phyloP scores from a whole-genome alignment of 2,888 invertebrate genomes.

The Kuschelorhynchus macadamiae region DNA sequence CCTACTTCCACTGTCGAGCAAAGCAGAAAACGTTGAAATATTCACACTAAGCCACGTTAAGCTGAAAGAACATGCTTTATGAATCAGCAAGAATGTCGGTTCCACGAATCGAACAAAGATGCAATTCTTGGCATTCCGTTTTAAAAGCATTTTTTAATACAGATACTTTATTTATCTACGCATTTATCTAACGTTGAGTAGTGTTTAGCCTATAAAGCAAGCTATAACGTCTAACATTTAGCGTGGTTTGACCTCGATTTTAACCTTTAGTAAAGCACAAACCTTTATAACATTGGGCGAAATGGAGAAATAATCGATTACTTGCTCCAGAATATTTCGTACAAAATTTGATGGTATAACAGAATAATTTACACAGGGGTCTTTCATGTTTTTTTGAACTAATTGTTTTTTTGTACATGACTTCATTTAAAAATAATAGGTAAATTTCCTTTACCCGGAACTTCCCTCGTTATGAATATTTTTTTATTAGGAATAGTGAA shows the following conservation, averaged over 20 bases:
- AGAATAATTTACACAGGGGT: no score
- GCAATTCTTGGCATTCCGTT: constrained; percentile 39
- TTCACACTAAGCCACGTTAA: constrained; percentile 28
- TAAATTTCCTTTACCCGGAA: no score
- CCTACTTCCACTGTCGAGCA: constrained; percentile 26
- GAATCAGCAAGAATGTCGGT: constrained; percentile 39
- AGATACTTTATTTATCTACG: constrained; percentile 22
- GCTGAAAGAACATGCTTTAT: constrained; percentile 40
- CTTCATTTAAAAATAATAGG: no score
- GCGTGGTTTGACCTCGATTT: constrained; percentile 3
- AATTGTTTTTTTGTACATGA: no score
- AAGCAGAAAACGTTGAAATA: constrained; percentile 39
- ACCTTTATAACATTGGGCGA: no score
- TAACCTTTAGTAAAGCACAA: constrained; percentile 14
- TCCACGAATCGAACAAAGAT: constrained; percentile 37
- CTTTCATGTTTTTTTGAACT: no score
- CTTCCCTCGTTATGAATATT: no score
- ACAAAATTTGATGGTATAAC: no score
- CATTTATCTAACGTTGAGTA: constrained; percentile 23
- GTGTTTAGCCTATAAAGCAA: not conserved
- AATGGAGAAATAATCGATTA: no score
- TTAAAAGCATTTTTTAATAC: constrained; percentile 38
- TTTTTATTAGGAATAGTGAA: no score
- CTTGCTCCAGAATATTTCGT: no score
- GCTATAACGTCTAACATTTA: not conserved